These are phyloP conservation scores for Anoplolepis gracilipes DNA, from an alignment of 1,140 invertebrate genomes.

Conservation along the genomic window DNA sequence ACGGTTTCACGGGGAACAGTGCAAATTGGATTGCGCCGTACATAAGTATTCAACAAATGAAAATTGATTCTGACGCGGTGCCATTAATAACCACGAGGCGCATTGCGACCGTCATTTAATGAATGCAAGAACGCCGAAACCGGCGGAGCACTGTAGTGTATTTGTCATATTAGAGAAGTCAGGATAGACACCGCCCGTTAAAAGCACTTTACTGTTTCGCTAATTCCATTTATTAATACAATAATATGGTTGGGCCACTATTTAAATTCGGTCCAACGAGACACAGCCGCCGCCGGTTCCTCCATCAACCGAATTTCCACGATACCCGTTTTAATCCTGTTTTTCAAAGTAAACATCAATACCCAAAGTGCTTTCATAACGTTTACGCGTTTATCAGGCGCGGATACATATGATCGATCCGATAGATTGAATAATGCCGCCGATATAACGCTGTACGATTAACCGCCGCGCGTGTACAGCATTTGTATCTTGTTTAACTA, in stretches of 20 bases:
- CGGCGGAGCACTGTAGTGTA: conserved; percentile 70
- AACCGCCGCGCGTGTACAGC: conserved; percentile 64
- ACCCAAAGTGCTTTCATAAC: conserved; percentile 68
- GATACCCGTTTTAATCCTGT: conserved; percentile 66
- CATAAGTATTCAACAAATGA: conserved; percentile 85
- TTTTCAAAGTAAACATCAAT: conserved; percentile 71
- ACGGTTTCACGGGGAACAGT: conserved; percentile 61
- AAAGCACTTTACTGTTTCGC: conserved; percentile 84
- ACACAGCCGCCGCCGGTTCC: conserved; percentile 52
- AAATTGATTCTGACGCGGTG: conserved; percentile 85
- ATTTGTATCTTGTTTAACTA: conserved; percentile 65
- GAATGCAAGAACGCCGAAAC: conserved; percentile 81
- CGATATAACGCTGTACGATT: conserved; percentile 70
- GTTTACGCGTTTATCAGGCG: conserved; percentile 72
- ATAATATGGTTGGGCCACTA: conserved; percentile 71
- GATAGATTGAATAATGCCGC: conserved; percentile 71
- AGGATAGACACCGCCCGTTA: conserved; percentile 79
- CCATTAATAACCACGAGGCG: conserved; percentile 83
- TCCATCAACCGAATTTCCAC: conserved; percentile 58
- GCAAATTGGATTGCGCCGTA: conserved; percentile 85
- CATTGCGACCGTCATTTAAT: conserved; percentile 81
- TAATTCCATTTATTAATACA: conserved; percentile 82
- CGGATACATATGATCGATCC: conserved; percentile 70
- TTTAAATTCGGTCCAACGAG: conserved; percentile 71
- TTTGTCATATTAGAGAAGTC: conserved; percentile 83